Evolutionary conservation across 2,888 invertebrate genomes (phyloP).

Genomic region (Apodemia duryi): DNA sequence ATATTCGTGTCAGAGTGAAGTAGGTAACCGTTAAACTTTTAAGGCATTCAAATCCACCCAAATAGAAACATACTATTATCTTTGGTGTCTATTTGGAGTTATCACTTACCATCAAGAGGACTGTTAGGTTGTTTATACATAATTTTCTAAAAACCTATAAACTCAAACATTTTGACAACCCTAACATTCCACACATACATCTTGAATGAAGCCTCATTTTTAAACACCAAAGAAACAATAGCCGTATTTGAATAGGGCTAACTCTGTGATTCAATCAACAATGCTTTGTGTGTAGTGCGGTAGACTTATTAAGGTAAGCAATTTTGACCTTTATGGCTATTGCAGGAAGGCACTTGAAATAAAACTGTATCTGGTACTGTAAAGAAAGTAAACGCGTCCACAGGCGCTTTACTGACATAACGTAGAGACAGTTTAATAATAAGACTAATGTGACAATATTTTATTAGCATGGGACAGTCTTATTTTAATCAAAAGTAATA

Average conservation of each 20-base stretch:
- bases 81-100: too few species aligned
- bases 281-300: slow-evolving; percentile 36
- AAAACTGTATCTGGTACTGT: slow-evolving; percentile 11
- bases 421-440: slow-evolving; percentile 13
- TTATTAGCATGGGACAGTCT: background rate
- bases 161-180: slow-evolving; percentile 20
- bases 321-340: slow-evolving; percentile 20
- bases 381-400: slow-evolving; percentile 15
- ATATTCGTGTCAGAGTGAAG: too few species aligned
- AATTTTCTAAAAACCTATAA: background rate
- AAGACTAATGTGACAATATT: background rate
- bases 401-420: slow-evolving; percentile 21
- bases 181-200: slow-evolving; percentile 29
- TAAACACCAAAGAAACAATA: slow-evolving; percentile 59
- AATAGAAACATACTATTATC: too few species aligned
- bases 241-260: slow-evolving; percentile 58
- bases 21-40: too few species aligned
- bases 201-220: slow-evolving; percentile 57
- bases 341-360: background rate
- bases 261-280: slow-evolving; percentile 58
- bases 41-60: too few species aligned
- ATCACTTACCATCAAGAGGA: too few species aligned
- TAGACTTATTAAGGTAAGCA: slow-evolving; percentile 6
- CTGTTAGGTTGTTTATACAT: too few species aligned
- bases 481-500: too few species aligned